Evolutionary conservation across 2,888 invertebrate genomes (phyloP), one percentile per base, ranked within the genome.

Genomic region (Leptopilina myrica): DNA sequence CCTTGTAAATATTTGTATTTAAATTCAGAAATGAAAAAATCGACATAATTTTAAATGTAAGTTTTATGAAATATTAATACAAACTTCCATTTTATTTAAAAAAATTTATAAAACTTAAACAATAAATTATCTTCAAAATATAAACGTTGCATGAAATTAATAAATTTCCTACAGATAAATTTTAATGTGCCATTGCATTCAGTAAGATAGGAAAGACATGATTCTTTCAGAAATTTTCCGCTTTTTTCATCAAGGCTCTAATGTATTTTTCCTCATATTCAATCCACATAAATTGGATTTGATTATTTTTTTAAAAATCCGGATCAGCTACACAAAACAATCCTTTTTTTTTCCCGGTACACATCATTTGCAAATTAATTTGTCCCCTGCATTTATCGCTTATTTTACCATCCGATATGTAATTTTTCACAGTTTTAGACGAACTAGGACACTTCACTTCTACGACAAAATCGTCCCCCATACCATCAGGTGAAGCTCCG

Each of bases 191-290:
- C 14, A 76, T 26, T 40, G 46, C 33, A 49, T 75, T 69, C 20
- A 79, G 43, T 53, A 79, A 64, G 14, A 53, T 2, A n/a, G 73
- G 64, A 65, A 77, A 79, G 15, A 79, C 73, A 53, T 56, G 2
- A 11, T 64, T 26, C 65, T 64, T 75, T 75, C 77, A 77, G 64
- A 73, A 79, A 12, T 59, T 43, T 11, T 11, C 26, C 14, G 77
- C 77, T 65, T 40, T 66, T 15, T 65, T 15, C n/a, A 79, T 73
- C 12, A 79, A 12, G 67, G 46, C 20, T 6, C 9, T 56, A 6
- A 64, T 56, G 64, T 62, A 20, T 14, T 33, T 59, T 59, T 59
- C 76, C 26, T 76, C 76, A 62, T 20, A 76, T 33, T 20, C 20
- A 20, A 20, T 20, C 20, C 20, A 20, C 20, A 20, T 20, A 20